Evolutionary conservation across 2,888 invertebrate genomes (phyloP).

Genomic region (Pelosia muscerda): DNA sequence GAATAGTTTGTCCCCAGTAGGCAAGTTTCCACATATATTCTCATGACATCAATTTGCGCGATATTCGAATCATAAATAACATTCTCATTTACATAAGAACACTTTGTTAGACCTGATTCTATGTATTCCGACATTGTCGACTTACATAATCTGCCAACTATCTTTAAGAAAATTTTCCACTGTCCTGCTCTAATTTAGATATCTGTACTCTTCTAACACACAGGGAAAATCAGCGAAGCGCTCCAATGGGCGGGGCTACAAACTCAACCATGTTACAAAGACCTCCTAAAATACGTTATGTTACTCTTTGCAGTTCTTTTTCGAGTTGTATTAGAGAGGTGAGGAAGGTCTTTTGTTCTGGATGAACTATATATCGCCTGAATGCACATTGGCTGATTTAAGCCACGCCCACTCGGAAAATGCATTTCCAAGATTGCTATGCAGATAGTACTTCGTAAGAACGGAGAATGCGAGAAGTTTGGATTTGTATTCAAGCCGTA

Average conservation of each 20-base stretch:
- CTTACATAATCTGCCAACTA: conserved; percentile 80
- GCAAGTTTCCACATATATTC: conserved; percentile 78
- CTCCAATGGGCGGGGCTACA: conserved; percentile 78
- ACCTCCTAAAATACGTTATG: conserved; percentile 68
- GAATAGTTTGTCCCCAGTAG: conserved; percentile 35
- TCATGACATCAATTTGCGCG: conserved; percentile 74
- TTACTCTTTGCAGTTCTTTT: conserved; percentile 57
- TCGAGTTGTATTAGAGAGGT: conserved; percentile 54
- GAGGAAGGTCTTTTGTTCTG: conserved; percentile 59
- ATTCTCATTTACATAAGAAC: conserved; percentile 81
- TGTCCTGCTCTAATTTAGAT: conserved; percentile 74
- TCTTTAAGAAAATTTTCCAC: conserved; percentile 81
- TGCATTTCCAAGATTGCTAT: conserved; percentile 86
- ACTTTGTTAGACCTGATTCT: conserved; percentile 75
- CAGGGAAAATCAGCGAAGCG: conserved; percentile 75
- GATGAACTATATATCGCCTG: conserved; percentile 84
- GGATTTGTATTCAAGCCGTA: conserved; percentile 55
- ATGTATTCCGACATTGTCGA: conserved; percentile 77
- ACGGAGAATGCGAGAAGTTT: conserved; percentile 67
- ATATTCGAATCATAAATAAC: conserved; percentile 78
- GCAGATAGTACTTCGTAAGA: conserved; percentile 77
- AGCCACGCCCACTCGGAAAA: conserved; percentile 83
- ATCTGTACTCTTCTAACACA: conserved; percentile 66
- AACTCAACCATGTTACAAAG: conserved; percentile 62
- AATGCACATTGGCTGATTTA: conserved; percentile 85